Evolutionary conservation across 2,797 vertebrate species (phyloP).

Genomic region (Aldrovandia affinis): DNA sequence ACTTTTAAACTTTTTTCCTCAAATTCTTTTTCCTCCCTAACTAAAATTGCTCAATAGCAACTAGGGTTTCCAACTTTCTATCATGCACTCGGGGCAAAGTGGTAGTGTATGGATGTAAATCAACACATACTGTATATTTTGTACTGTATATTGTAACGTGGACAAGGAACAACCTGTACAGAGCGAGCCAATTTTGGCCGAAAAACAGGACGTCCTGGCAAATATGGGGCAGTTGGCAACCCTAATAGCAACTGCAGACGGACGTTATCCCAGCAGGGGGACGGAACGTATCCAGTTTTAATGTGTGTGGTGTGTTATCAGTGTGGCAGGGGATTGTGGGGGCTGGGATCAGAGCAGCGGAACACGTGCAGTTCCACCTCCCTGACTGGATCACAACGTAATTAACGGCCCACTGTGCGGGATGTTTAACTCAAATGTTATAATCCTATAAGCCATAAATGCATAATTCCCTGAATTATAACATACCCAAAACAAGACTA

Average conservation of each 20-base stretch:
- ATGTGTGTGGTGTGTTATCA: not conserved
- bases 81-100: too few species aligned
- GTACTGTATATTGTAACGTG: too few species aligned
- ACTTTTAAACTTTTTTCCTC: not conserved
- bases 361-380: not conserved
- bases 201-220: too few species aligned
- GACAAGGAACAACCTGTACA: too few species aligned
- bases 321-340: not conserved
- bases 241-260: too few species aligned
- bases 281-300: not conserved
- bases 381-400: not conserved
- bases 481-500: not conserved
- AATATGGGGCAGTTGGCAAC: too few species aligned
- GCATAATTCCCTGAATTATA: not conserved
- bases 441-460: conserved; percentile 10
- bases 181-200: too few species aligned
- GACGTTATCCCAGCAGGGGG: too few species aligned
- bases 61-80: too few species aligned
- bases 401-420: not conserved
- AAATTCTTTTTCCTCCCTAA: not conserved
- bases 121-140: too few species aligned
- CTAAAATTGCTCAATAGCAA: too few species aligned
- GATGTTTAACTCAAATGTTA: not conserved
- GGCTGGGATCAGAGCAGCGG: not conserved
- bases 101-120: too few species aligned